phyloP scores from a whole-genome alignment of 2,797 vertebrate genomes.

The Mormyrus hasselquistii region DNA sequence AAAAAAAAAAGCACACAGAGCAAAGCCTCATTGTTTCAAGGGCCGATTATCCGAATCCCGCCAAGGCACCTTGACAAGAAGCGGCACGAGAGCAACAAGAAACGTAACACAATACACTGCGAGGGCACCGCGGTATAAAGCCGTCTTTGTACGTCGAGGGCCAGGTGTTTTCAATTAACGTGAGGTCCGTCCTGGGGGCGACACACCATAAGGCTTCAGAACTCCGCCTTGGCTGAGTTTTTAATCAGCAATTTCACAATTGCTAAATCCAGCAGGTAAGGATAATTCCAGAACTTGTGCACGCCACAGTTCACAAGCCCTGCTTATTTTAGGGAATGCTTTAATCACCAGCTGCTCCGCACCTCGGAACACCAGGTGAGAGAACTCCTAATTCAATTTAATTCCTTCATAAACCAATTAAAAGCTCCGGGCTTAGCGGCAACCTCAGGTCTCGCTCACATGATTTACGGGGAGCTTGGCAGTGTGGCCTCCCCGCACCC shows the following conservation, averaged over 20 bases:
- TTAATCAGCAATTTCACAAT: neutral
- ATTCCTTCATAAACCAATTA: neutral
- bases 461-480: neutral
- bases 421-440: neutral
- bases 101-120: neutral
- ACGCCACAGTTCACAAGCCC: neutral
- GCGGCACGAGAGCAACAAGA: neutral
- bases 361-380: neutral
- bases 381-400: neutral
- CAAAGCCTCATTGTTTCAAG: neutral
- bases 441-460: neutral
- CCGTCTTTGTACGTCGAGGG: neutral
- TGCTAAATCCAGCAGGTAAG: neutral
- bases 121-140: neutral
- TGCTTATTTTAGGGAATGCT: neutral
- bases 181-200: neutral
- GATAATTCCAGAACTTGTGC: neutral
- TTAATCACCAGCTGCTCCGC: neutral
- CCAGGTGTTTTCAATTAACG: neutral
- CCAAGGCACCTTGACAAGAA: neutral
- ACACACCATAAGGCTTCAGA: neutral
- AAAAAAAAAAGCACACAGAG: neutral
- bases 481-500: neutral
- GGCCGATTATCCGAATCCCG: neutral
- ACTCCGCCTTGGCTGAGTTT: neutral